Percentiles rank a stretch among this genome's conserved stretches.
phyloP scores from a whole-genome alignment of 2,888 invertebrate genomes.

The Lissocephala sabroskyi region DNA sequence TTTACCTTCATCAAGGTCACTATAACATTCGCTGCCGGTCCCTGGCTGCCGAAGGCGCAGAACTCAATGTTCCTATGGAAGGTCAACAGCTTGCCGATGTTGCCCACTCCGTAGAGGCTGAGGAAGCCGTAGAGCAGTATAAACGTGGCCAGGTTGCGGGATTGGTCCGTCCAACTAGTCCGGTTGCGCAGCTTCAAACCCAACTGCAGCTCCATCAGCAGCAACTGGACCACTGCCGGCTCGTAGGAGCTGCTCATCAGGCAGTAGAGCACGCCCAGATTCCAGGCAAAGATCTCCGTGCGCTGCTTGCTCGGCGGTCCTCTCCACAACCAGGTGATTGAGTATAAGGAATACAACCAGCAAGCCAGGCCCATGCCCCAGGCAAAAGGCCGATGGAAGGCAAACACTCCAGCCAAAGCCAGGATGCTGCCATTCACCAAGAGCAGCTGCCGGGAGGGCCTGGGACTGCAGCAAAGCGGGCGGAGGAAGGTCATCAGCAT shows the following conservation, averaged over 20 bases:
- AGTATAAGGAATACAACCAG: slow-evolving; percentile 77
- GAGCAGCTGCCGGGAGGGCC: too few species aligned
- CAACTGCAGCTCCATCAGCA: slow-evolving; percentile 54
- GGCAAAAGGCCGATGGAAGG: too few species aligned
- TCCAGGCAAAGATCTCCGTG: slow-evolving; percentile 74
- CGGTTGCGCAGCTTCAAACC: slow-evolving; percentile 26
- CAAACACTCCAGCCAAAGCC: too few species aligned
- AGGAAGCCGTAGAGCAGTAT: slow-evolving; percentile 83
- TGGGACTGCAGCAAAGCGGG: too few species aligned
- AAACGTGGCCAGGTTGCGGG: slow-evolving; percentile 72
- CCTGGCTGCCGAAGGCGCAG: slow-evolving; percentile 92
- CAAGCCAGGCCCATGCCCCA: slow-evolving; percentile 76
- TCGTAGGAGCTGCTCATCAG: slow-evolving; percentile 84
- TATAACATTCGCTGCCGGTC: slow-evolving; percentile 88
- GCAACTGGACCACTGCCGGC: slow-evolving; percentile 81
- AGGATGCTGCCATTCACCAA: too few species aligned
- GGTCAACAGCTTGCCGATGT: slow-evolving; percentile 94
- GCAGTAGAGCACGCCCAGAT: slow-evolving; percentile 77
- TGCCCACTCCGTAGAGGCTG: slow-evolving; percentile 96
- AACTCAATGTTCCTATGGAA: slow-evolving; percentile 93
- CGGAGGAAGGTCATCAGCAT: slow-evolving; percentile 32
- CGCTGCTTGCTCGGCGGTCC: too few species aligned
- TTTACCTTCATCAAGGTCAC: slow-evolving; percentile 89
- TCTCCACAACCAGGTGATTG: too few species aligned
- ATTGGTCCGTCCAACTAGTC: slow-evolving; percentile 4